phyloP scores from a whole-genome alignment of 53 echinoderm and acorn worm genomes.

The Holothuria scabra region DNA sequence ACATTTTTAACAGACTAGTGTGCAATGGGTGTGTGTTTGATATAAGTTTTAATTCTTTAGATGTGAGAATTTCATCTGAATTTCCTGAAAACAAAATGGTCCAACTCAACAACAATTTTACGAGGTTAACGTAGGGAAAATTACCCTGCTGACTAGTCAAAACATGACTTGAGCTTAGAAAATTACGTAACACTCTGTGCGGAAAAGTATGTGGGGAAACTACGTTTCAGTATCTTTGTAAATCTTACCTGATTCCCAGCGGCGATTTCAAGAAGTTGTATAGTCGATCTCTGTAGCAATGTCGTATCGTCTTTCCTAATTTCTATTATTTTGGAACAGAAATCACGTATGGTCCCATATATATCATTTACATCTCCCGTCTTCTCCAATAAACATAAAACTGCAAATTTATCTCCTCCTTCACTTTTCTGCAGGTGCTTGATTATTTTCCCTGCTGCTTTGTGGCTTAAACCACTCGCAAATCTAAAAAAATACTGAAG shows the following conservation, averaged over 20 bases:
- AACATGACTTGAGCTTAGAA: too few species aligned
- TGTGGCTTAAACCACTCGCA: constrained; percentile 1
- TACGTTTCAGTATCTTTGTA: too few species aligned
- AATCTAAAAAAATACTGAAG: constrained; percentile 29
- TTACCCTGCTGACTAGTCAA: too few species aligned
- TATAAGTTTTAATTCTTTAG: too few species aligned
- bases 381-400: constrained; percentile 2
- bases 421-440: neutral
- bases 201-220: too few species aligned
- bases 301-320: neutral
- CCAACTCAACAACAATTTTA: too few species aligned
- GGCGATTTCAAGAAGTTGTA: constrained; percentile 22
- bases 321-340: neutral
- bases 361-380: neutral
- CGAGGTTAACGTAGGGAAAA: too few species aligned
- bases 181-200: too few species aligned
- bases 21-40: too few species aligned
- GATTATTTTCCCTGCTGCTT: neutral
- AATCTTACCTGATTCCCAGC: neutral
- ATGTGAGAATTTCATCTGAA: too few species aligned
- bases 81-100: too few species aligned
- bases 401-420: neutral
- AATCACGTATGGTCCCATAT: neutral
- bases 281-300: constrained; percentile 18
- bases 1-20: too few species aligned